Conservation (phyloP, 2,888 invertebrate genomes). For the Carabus problematicus region DNA sequence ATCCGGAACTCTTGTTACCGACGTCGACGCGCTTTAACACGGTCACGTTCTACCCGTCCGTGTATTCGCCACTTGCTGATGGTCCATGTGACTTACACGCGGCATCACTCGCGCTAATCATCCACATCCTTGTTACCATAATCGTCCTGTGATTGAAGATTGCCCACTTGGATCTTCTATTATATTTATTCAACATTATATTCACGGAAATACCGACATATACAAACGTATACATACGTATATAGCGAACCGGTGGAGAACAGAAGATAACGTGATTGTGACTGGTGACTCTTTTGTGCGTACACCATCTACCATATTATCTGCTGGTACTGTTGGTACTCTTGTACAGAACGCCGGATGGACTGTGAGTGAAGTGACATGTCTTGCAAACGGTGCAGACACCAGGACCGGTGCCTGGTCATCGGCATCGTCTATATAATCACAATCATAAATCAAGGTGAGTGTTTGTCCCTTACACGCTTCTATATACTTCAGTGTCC, state of each 20-base stretch:
- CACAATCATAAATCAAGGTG: constrained; percentile 69
- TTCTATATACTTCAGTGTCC: constrained; percentile 16
- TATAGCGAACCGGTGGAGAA: no score
- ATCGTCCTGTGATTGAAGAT: no score
- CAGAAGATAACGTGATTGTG: no score
- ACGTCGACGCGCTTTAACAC: not conserved
- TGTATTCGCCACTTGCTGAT: not conserved
- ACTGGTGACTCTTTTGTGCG: no score
- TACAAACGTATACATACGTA: no score
- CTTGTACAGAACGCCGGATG: constrained; percentile 6
- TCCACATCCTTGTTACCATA: no score
- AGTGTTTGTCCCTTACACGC: constrained; percentile 45
- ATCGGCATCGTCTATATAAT: constrained; percentile 68
- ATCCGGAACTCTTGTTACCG: not conserved
- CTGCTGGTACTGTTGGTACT: constrained; percentile 7
- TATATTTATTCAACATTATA: no score
- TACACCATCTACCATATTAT: no score
- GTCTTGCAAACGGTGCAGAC: constrained; percentile 48
- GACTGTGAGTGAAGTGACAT: constrained; percentile 30
- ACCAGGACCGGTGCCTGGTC: constrained; percentile 60
- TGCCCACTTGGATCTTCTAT: no score
- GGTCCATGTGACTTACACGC: constrained; percentile 18
- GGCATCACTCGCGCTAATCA: not conserved
- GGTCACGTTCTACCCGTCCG: constrained; percentile 10
- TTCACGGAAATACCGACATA: no score